Evolutionary conservation across 2,113 vertebrate species (phyloP), one percentile per base, ranked within the genome.

Genomic region (Charina bottae): DNA sequence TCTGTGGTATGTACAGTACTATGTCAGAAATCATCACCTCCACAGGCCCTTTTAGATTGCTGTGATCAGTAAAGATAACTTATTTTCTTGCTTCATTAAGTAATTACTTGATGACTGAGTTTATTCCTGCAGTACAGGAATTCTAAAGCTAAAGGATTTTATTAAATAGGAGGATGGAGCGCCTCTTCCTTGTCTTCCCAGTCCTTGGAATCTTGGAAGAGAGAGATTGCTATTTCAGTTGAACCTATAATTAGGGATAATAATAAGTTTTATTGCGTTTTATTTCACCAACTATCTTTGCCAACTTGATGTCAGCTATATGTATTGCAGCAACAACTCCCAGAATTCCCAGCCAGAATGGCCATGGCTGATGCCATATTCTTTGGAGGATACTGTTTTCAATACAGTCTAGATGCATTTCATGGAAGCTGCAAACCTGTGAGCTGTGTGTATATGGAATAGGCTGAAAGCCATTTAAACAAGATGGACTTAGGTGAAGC

Each of bases 181-280:
- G 72, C 7, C 7, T 33, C 17, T 78, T 78, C 72, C 72, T 78
- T 78, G 72, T 78, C 72, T 78, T 78, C 19, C 17, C 33, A 42
- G 72, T 78, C 33, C 37, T n/a, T 24, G 24, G 12, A 83, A 24
- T 53, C 2, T 26, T 53, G 11, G 46, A 54, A 85, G 12, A n/a
- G 26, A 28, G 17, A 42, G 72, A 13, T 42, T 17, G 54, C 89
- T 56, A 37, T 56, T 58, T 83, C 89, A 90, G 53, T 19, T 21
- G 28, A 83, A 58, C 72, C 68, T 55, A 90, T 83, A 90, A 83
- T 90, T 78, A 58, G 54, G 5, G n/a, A 54, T 83, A 90, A 83
- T 58, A 24, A 83, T 58, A 90, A n/a, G 23, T 55, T 83, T 55
- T 83, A 54, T 10, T 55, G 62, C 13, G 24, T 83, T 42, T 78